Evolutionary conservation across 2,797 vertebrate species (phyloP).

Genomic region (Psittacula derbiana): DNA sequence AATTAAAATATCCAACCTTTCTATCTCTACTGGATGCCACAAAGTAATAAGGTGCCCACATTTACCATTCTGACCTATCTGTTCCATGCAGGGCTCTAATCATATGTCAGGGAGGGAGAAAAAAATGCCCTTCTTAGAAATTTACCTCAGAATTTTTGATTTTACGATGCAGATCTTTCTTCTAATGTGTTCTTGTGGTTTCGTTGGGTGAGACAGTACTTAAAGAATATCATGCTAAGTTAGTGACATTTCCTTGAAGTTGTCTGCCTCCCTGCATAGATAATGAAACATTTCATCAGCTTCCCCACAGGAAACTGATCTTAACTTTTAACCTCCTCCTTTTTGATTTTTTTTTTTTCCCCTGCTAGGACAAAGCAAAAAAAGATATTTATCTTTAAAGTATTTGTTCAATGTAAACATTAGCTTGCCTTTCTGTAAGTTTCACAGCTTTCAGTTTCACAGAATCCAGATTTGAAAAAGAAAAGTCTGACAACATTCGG

Average conservation of each 20-base stretch:
- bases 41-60: not conserved
- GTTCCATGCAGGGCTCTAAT: not conserved
- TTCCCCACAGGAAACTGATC: constrained; percentile 61
- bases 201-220: constrained; percentile 23
- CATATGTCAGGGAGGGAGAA: not conserved
- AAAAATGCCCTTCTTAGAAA: constrained; percentile 31
- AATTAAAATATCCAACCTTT: constrained; percentile 17
- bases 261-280: constrained; percentile 38
- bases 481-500: not conserved
- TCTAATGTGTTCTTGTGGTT: constrained; percentile 44
- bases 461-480: not conserved
- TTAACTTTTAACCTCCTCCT: constrained; percentile 37
- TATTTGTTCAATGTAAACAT: not conserved
- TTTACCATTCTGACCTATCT: constrained; percentile 9
- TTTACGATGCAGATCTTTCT: constrained; percentile 19
- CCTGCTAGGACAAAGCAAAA: constrained; percentile 35
- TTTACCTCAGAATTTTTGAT: constrained; percentile 30
- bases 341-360: not conserved
- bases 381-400: constrained; percentile 12
- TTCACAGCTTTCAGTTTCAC: not conserved
- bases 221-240: constrained; percentile 49
- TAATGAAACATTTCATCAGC: constrained; percentile 68
- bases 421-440: not conserved
- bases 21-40: not conserved
- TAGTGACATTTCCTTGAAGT: constrained; percentile 59